Percentiles rank a stretch among this genome's conserved stretches.
Conservation (phyloP, 2,113 vertebrate species). For the Tauraco erythrolophus region DNA sequence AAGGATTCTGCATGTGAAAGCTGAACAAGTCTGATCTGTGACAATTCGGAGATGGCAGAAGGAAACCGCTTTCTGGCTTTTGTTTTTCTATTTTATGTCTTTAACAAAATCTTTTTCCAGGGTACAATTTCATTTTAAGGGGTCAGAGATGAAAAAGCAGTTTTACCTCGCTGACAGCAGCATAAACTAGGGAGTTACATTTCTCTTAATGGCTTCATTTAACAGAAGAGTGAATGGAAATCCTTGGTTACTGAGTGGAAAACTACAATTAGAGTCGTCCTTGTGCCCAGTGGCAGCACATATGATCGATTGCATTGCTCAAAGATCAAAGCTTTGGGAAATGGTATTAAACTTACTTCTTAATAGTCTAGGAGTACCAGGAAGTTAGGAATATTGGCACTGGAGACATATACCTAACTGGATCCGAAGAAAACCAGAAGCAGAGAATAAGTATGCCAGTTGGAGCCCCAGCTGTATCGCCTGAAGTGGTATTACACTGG, state of each 20-base stretch:
- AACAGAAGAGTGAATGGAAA: slow-evolving; percentile 28
- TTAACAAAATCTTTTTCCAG: slow-evolving; percentile 45
- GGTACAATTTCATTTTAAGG: slow-evolving; percentile 5
- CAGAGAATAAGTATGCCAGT: neutral
- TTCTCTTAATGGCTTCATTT: slow-evolving; percentile 49
- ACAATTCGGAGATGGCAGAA: neutral
- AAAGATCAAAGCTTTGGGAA: slow-evolving; percentile 19
- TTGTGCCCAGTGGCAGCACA: neutral
- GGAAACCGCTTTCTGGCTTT: neutral
- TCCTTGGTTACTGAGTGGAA: slow-evolving; percentile 34
- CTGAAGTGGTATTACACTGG: neutral
- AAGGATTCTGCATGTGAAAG: neutral
- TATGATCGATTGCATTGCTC: neutral
- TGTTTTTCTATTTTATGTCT: slow-evolving; percentile 31
- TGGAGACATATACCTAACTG: neutral
- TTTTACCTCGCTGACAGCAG: neutral
- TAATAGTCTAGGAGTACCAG: neutral
- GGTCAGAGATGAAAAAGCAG: slow-evolving; percentile 60
- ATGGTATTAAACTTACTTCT: neutral
- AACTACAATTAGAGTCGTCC: neutral
- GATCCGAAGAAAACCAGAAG: neutral
- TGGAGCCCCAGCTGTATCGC: slow-evolving; percentile 60
- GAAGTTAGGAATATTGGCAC: neutral
- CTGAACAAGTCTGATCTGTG: neutral
- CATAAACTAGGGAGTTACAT: slow-evolving; percentile 27